Conservation (phyloP, 2,113 vertebrate genomes). For the Pedetes capensis region DNA sequence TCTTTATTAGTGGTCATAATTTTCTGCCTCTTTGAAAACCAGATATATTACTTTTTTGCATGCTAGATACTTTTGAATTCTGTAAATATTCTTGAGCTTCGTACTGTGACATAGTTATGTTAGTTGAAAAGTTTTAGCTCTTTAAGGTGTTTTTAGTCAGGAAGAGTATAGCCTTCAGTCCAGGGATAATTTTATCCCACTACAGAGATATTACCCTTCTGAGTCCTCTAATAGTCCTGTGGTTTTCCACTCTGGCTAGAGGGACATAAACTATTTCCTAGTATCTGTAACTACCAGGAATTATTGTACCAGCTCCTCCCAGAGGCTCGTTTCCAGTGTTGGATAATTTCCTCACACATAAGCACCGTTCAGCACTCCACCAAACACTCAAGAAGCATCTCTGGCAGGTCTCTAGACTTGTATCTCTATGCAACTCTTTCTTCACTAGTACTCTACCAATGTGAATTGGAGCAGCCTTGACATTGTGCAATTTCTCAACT, state of each 20-base stretch:
- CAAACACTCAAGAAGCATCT: background rate
- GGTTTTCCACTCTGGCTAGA: background rate
- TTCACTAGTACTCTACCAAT: background rate
- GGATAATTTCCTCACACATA: background rate
- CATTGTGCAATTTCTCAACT: background rate
- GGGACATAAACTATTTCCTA: background rate
- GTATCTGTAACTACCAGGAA: background rate
- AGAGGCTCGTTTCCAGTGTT: background rate
- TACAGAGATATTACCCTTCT: background rate
- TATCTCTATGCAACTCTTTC: background rate
- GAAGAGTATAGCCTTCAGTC: background rate
- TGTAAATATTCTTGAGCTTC: background rate
- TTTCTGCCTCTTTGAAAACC: background rate
- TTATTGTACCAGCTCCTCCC: background rate
- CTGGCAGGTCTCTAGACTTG: background rate
- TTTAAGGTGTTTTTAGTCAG: background rate
- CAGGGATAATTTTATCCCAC: background rate
- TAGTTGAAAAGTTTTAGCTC: background rate
- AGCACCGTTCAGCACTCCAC: background rate
- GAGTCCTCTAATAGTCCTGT: background rate
- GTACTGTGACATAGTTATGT: background rate
- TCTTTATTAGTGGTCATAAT: background rate
- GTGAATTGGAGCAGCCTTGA: background rate
- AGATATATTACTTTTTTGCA: background rate
- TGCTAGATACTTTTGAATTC: background rate